Conservation (phyloP, 2,888 invertebrate genomes). For the Smittia sp. region DNA sequence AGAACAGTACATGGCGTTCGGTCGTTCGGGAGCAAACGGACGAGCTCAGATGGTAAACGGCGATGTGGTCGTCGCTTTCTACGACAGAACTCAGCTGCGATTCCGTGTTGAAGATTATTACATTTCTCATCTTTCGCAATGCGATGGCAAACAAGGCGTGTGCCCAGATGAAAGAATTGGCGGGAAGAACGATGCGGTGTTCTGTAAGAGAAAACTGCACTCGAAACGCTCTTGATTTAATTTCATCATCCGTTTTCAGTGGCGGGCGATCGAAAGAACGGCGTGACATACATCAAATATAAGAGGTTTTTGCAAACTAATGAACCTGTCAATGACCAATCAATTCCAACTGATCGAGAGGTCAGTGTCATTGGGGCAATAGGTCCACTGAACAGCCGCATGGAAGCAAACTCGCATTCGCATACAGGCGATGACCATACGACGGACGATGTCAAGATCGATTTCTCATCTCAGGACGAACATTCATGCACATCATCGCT, state of each 20-base stretch:
- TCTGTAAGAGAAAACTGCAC: slow-evolving; percentile 53
- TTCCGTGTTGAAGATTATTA: slow-evolving; percentile 83
- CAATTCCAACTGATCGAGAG: slow-evolving; percentile 65
- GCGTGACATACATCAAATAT: slow-evolving; percentile 77
- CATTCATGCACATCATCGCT: slow-evolving; percentile 70
- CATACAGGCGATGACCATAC: slow-evolving; percentile 52
- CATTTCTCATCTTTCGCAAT: slow-evolving; percentile 76
- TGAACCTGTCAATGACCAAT: slow-evolving; percentile 69
- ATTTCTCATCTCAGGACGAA: slow-evolving; percentile 72
- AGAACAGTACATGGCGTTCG: slow-evolving; percentile 87
- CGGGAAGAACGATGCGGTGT: slow-evolving; percentile 71
- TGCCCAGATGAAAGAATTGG: slow-evolving; percentile 82
- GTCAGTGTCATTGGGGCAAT: slow-evolving; percentile 85
- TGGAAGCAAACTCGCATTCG: slow-evolving; percentile 84
- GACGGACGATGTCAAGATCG: slow-evolving; percentile 68
- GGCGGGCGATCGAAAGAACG: slow-evolving; percentile 72
- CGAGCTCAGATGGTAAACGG: slow-evolving; percentile 70
- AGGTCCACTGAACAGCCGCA: slow-evolving; percentile 74
- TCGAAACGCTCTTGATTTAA: background rate
- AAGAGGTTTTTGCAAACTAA: slow-evolving; percentile 73
- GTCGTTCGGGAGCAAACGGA: slow-evolving; percentile 75
- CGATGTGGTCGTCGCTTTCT: slow-evolving; percentile 81
- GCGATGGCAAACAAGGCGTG: slow-evolving; percentile 78
- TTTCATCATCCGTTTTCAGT: slow-evolving; percentile 53
- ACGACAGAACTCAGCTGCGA: slow-evolving; percentile 57